phyloP scores from a whole-genome alignment of 2,113 vertebrate species.

The Mustela nigripes region DNA sequence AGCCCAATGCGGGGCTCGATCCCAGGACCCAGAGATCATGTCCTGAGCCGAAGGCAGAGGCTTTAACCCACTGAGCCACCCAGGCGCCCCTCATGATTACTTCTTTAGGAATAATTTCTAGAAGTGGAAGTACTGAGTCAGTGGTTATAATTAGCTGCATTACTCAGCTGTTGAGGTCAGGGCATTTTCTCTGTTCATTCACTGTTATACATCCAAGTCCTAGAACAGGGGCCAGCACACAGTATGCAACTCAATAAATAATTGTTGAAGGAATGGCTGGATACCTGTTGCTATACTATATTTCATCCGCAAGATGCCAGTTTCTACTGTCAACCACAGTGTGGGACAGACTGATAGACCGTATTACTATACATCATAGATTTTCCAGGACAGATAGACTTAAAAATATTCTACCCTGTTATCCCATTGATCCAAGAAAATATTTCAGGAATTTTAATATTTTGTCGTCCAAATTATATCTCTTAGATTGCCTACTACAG shows the following conservation, averaged over 20 bases:
- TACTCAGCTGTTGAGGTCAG: constrained; percentile 41
- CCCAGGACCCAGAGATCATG: too few relatives aligned
- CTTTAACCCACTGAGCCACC: too few relatives aligned
- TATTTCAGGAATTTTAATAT: constrained; percentile 49
- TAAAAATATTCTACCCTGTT: constrained; percentile 4
- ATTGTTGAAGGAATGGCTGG: background rate
- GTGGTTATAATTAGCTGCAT: constrained; percentile 40
- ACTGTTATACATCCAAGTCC: background rate
- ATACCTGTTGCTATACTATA: background rate
- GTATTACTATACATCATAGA: background rate
- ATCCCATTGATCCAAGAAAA: constrained; percentile 3
- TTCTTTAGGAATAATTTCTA: constrained; percentile 61
- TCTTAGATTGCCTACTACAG: background rate
- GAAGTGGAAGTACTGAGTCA: constrained; percentile 39
- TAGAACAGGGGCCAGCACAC: background rate
- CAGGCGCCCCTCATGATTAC: background rate
- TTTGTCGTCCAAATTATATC: constrained; percentile 48
- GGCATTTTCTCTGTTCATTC: background rate
- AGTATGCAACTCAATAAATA: background rate
- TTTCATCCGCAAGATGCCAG: background rate
- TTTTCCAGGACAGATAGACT: background rate
- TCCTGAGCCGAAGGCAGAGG: too few relatives aligned
- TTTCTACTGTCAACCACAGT: background rate
- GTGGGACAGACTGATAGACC: background rate
- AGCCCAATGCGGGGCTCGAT: too few relatives aligned